These are phyloP conservation scores for Tethea ocularis DNA, from an alignment of 2,888 invertebrate genomes.

Conservation along the genomic window DNA sequence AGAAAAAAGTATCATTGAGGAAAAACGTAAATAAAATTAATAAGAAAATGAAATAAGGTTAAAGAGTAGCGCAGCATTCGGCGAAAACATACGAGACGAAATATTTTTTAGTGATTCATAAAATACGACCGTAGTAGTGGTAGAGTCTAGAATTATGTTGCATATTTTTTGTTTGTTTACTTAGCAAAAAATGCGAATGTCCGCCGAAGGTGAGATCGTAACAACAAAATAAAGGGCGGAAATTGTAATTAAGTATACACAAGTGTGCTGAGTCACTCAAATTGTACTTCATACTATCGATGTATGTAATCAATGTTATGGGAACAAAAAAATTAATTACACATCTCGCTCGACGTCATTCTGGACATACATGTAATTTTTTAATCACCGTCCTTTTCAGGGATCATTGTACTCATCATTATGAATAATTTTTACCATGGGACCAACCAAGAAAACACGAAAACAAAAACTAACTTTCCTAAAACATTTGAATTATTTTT, in stretches of 20 bases:
- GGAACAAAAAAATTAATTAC: slow-evolving; percentile 2
- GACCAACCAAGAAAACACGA: too few relatives aligned
- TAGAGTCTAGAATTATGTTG: slow-evolving; percentile 17
- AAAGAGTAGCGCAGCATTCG: not conserved
- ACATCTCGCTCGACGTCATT: not conserved
- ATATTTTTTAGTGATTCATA: not conserved
- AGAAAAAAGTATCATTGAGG: not conserved
- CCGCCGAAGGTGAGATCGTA: slow-evolving; percentile 44
- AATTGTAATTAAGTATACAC: slow-evolving; percentile 54
- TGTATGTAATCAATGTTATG: slow-evolving; percentile 12
- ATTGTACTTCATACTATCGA: slow-evolving; percentile 26
- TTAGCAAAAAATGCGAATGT: slow-evolving; percentile 34
- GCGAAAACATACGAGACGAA: not conserved
- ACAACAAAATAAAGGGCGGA: slow-evolving; percentile 64
- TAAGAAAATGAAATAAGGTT: too few relatives aligned
- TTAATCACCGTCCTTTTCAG: too few relatives aligned
- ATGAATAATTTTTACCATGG: too few relatives aligned
- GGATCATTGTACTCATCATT: too few relatives aligned
- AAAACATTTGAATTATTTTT: too few relatives aligned
- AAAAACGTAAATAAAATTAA: not conserved
- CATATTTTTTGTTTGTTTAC: slow-evolving; percentile 35
- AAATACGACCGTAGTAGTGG: not conserved
- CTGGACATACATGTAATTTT: too few relatives aligned
- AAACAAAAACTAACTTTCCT: too few relatives aligned
- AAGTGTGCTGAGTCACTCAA: slow-evolving; percentile 16